Base-by-base conservation (phyloP, 92 coral and sea anemone genomes). In the Epizoanthus fatuus region DNA sequence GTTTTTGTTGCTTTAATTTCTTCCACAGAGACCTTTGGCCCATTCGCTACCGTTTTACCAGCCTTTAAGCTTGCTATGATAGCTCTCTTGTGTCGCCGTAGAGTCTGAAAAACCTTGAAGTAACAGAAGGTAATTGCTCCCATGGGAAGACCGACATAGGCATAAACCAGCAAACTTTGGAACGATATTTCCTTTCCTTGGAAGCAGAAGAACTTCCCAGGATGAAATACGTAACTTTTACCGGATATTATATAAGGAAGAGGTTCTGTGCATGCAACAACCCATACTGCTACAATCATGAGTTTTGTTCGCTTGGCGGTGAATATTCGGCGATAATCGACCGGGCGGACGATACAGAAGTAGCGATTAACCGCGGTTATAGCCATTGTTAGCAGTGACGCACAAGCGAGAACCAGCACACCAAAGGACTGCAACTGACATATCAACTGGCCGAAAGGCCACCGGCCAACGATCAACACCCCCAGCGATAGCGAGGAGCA, bases 361-460 rank as follows among this genome's bases (percentile, higher is more conserved):
- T 86, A 89, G 51, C 93, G 83, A 78, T 89, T 92, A 8, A 92
- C 7, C 3, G 95, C 93, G 39, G 91, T 92, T 19, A 89, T 44
- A 2, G 91, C 86, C 91, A 89, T 92, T 0, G 75, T 82, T 60
- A 89, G 95, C 1, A 92, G 76, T 1, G 95, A 92, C 22, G 81
- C 83, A 44, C 95, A 88, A 4, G 89, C 80, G 12, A 92, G 45
- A 4, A 77, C 87, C 1, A 88, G 89, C 0, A 90, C 47, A 7
- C 87, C 35, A 25, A 81, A 71, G 15, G 93, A 87, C 84, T 88
- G 95, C 47, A 92, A 55, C 68, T 52, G 45, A 40, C 95, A 92
- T 38, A 80, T 14, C 57, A 62, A 55, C 40, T 79, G n/a, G 20
- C 58, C 71, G 9, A 83, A 84, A 0, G 40, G 20, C 72, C 81